phyloP scores from a whole-genome alignment of 1,140 invertebrate genomes.

The Myzus persicae region DNA sequence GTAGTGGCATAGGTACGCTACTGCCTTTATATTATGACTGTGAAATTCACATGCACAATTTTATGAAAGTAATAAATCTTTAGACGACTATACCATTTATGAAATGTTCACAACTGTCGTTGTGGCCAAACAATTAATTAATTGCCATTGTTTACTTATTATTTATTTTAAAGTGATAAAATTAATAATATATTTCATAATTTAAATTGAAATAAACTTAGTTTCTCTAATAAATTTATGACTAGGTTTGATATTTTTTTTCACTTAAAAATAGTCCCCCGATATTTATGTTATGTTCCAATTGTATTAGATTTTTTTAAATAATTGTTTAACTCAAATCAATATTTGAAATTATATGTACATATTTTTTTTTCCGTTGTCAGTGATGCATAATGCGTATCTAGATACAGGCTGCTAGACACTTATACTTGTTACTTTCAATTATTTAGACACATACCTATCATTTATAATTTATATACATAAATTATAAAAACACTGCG shows the following conservation, averaged over 20 bases:
- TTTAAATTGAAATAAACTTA: not conserved
- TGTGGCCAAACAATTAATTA: not conserved
- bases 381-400: not conserved
- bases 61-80: conserved; percentile 15
- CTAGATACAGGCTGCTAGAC: no score
- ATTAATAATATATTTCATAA: not conserved
- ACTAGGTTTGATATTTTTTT: not conserved
- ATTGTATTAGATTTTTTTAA: not conserved
- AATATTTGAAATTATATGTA: not conserved
- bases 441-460: no score
- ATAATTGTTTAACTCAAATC: not conserved
- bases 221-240: not conserved
- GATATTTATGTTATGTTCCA: not conserved
- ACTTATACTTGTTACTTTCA: no score
- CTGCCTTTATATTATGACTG: not conserved
- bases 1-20: not conserved
- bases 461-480: no score
- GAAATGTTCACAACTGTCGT: not conserved
- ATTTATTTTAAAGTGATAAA: not conserved
- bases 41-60: not conserved
- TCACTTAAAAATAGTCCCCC: not conserved
- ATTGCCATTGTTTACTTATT: not conserved
- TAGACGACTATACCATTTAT: not conserved
- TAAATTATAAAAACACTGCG: no score
- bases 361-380: not conserved